Evolutionary conservation across 1,140 invertebrate species (phyloP).

Genomic region (Lucilia sericata): DNA sequence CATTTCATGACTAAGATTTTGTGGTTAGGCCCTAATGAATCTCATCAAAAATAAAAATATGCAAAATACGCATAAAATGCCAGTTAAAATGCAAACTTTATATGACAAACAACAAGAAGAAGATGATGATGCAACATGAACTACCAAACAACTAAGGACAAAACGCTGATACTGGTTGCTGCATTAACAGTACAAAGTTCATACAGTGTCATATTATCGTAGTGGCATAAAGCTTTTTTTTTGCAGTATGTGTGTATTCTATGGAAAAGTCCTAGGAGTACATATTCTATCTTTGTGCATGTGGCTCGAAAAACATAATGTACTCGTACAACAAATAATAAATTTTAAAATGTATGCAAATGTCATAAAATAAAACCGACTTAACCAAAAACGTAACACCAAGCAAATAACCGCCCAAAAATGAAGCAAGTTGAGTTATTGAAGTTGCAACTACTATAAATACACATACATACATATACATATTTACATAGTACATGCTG

Average conservation of each 20-base stretch:
- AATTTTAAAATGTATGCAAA: constrained; percentile 38
- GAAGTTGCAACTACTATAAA: not conserved
- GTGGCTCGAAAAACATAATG: constrained; percentile 16
- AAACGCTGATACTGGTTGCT: not conserved
- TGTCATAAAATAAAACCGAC: constrained; percentile 39
- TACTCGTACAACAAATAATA: constrained; percentile 3
- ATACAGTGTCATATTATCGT: not conserved
- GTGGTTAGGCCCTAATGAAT: too few relatives aligned
- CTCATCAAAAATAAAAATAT: not conserved
- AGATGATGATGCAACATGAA: not conserved
- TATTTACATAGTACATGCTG: not conserved
- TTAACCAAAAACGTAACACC: constrained; percentile 41
- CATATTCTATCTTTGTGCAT: not conserved
- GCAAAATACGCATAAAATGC: not conserved
- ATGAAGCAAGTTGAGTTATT: constrained; percentile 20
- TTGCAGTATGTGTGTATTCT: not conserved
- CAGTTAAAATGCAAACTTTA: not conserved
- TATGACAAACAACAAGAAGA: not conserved
- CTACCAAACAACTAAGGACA: not conserved
- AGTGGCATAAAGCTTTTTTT: not conserved
- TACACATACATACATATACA: not conserved
- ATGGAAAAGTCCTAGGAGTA: not conserved
- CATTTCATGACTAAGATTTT: too few relatives aligned
- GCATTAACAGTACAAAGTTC: not conserved
- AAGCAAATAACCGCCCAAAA: constrained; percentile 1